phyloP scores from a whole-genome alignment of 2,113 vertebrate genomes.

The Apteryx owenii region DNA sequence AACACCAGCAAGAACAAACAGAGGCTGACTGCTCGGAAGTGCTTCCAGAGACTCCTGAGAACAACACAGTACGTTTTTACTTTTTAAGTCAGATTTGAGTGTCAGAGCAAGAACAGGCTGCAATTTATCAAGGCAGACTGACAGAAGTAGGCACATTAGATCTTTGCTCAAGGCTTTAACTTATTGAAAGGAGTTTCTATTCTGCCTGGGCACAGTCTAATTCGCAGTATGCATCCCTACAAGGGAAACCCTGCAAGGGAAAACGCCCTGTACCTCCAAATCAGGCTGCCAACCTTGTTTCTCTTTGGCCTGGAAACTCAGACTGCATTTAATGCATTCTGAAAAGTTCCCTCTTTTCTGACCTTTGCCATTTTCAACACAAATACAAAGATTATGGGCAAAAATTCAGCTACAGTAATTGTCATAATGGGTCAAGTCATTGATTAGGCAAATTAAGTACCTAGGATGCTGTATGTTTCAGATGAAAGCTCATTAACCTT shows the following conservation, averaged over 20 bases:
- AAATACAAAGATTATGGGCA: neutral
- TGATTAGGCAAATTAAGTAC: neutral
- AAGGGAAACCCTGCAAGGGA: too few relatives aligned
- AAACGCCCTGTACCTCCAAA: too few relatives aligned
- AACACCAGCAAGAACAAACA: conserved; percentile 94
- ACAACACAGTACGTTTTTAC: neutral
- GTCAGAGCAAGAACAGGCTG: neutral
- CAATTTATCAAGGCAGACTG: neutral
- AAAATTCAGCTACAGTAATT: neutral
- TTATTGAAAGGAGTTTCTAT: neutral
- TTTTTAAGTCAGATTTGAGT: conserved; percentile 21
- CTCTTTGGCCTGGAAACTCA: too few relatives aligned
- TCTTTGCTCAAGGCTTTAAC: neutral
- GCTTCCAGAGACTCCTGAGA: conserved; percentile 96
- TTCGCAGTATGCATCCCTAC: neutral
- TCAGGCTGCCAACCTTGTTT: too few relatives aligned
- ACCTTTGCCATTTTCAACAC: neutral
- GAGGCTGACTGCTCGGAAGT: conserved; percentile 95
- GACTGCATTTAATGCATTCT: too few relatives aligned
- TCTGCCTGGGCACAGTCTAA: neutral
- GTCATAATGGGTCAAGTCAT: neutral
- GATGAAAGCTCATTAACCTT: neutral
- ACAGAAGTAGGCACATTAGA: neutral
- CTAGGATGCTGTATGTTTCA: neutral
- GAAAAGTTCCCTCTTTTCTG: neutral